These are phyloP conservation scores for Scomber colias DNA, from an alignment of 2,113 vertebrate species.

Conservation along the genomic window DNA sequence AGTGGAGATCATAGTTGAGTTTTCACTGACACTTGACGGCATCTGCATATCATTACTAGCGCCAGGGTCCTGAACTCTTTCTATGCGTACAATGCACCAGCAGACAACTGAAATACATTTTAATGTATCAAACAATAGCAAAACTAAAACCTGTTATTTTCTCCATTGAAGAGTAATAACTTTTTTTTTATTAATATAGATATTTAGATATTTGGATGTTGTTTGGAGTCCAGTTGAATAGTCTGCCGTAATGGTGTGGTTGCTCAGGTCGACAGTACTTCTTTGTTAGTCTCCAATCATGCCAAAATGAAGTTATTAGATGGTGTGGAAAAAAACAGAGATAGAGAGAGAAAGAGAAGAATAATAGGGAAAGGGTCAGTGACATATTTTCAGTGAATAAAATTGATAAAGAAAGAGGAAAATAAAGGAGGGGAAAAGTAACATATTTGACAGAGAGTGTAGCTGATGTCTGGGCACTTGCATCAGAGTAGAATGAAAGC, in stretches of 20 bases:
- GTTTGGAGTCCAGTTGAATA: slow-evolving; percentile 48
- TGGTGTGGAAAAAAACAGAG: slow-evolving; percentile 24
- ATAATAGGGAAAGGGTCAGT: slow-evolving; percentile 34
- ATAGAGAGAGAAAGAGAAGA: slow-evolving; percentile 4
- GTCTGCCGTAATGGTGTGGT: neutral
- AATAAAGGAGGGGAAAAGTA: neutral
- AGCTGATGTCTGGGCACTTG: slow-evolving; percentile 21
- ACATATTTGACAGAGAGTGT: neutral
- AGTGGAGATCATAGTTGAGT: slow-evolving; percentile 57
- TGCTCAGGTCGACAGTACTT: slow-evolving; percentile 52
- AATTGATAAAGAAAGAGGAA: slow-evolving; percentile 35
- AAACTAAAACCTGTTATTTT: neutral
- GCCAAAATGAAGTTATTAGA: slow-evolving; percentile 59
- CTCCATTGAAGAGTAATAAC: slow-evolving; percentile 10
- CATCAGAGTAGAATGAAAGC: slow-evolving; percentile 34
- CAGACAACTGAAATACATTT: neutral
- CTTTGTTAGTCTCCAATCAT: slow-evolving; percentile 41
- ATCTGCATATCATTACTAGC: slow-evolving; percentile 61
- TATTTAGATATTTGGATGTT: slow-evolving; percentile 52
- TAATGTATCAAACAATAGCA: slow-evolving; percentile 22
- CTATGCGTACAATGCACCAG: neutral
- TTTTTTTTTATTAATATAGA: neutral
- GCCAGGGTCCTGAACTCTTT: slow-evolving; percentile 46
- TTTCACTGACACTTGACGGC: slow-evolving; percentile 51
- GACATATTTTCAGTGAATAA: slow-evolving; percentile 39